Conservation (phyloP, 2,113 vertebrate genomes). For the Gallinago media region DNA sequence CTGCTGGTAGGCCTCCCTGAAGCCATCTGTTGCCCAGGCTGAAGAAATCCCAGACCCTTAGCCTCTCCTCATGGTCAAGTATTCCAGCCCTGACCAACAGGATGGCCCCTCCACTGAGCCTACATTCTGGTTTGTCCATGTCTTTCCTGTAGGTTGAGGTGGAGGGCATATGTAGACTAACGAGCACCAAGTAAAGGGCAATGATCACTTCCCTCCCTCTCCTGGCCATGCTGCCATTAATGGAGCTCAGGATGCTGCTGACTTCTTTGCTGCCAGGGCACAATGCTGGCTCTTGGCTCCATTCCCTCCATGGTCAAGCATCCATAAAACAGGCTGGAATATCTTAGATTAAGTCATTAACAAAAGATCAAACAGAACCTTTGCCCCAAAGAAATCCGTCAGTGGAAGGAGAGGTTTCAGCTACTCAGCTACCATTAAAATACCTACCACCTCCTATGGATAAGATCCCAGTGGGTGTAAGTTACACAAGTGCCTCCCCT, state of each 20-base stretch:
- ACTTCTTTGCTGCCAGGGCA: neutral
- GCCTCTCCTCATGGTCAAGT: neutral
- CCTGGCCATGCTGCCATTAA: neutral
- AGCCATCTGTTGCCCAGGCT: neutral
- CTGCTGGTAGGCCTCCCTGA: neutral
- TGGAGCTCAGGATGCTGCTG: neutral
- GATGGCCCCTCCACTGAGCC: neutral
- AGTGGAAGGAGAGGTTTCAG: neutral
- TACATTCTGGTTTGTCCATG: neutral
- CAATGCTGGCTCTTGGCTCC: neutral
- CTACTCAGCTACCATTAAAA: neutral
- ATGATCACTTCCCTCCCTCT: neutral
- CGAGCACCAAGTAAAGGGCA: rapidly evolving
- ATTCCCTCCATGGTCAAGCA: neutral
- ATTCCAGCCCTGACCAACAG: neutral
- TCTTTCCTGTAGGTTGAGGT: neutral
- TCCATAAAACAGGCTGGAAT: neutral
- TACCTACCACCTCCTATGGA: neutral
- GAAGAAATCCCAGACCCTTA: neutral
- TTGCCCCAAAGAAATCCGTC: neutral
- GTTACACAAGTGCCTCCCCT: neutral
- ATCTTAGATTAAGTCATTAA: neutral
- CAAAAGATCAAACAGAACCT: neutral
- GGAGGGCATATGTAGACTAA: neutral
- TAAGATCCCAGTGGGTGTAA: neutral